These are phyloP conservation scores for Takifugu ocellatus DNA, from an alignment of 2,797 vertebrate genomes.

Conservation along the genomic window DNA sequence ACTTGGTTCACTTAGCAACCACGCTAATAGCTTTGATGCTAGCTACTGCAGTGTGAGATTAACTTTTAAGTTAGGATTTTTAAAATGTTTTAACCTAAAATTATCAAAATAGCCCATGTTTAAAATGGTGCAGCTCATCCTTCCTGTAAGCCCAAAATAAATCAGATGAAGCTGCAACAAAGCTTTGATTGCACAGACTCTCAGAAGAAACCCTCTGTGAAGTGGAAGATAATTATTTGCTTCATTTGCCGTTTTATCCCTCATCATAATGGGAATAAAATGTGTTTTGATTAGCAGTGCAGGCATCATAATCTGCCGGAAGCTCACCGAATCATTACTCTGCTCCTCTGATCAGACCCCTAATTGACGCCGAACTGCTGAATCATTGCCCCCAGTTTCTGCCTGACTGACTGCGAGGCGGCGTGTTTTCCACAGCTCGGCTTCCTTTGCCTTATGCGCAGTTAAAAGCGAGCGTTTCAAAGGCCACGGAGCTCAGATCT, in stretches of 20 bases:
- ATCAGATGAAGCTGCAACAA: constrained; percentile 15
- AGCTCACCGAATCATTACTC: constrained; percentile 30
- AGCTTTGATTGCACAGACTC: constrained; percentile 17
- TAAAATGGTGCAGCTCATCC: background rate
- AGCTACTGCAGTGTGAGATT: too few relatives aligned
- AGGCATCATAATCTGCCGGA: constrained; percentile 32
- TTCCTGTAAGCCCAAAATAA: constrained; percentile 7
- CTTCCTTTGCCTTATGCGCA: constrained; percentile 31
- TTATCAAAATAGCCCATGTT: background rate
- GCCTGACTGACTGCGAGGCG: constrained; percentile 8
- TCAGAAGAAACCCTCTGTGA: constrained; percentile 44
- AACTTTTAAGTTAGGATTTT: too few relatives aligned
- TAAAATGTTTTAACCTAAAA: too few relatives aligned
- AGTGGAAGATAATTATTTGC: constrained; percentile 42
- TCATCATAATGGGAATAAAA: constrained; percentile 36
- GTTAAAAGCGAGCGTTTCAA: constrained; percentile 47
- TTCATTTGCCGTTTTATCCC: constrained; percentile 43
- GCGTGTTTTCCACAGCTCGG: constrained; percentile 37
- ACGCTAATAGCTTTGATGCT: too few relatives aligned
- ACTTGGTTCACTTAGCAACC: too few relatives aligned
- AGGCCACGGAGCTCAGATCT: constrained; percentile 60
- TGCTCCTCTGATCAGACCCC: constrained; percentile 38
- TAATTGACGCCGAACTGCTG: constrained; percentile 43
- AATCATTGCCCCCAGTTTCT: constrained; percentile 25
- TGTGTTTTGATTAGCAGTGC: constrained; percentile 46